These are phyloP conservation scores for Ganaspis brasiliensis DNA, from an alignment of 2,888 invertebrate genomes.

Conservation along the genomic window DNA sequence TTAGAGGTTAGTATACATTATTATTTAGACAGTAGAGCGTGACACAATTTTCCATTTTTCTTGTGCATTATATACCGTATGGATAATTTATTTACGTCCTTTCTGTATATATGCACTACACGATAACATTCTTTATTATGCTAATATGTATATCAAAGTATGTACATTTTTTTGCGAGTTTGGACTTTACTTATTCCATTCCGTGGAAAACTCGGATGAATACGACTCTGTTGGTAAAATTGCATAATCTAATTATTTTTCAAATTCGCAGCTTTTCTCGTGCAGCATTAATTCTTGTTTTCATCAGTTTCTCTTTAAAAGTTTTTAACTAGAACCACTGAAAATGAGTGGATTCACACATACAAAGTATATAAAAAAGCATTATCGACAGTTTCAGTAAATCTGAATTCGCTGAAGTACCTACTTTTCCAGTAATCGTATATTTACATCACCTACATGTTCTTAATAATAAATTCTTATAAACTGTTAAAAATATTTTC, in stretches of 20 bases:
- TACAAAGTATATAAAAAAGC: conserved; percentile 65
- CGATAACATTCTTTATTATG: conserved; percentile 54
- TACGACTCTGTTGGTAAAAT: conserved; percentile 8
- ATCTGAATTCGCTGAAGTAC: conserved; percentile 66
- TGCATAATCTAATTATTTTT: background rate
- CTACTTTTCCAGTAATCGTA: conserved; percentile 74
- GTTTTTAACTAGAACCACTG: conserved; percentile 50
- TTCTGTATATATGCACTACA: conserved; percentile 51
- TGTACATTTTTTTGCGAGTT: conserved; percentile 65
- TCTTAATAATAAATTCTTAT: conserved; percentile 25
- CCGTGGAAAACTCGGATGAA: conserved; percentile 43
- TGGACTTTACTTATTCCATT: conserved; percentile 39
- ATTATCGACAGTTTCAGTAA: conserved; percentile 74
- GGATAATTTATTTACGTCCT: conserved; percentile 44
- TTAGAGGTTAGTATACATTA: conserved; percentile 2
- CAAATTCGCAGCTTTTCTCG: background rate
- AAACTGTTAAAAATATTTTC: conserved; percentile 73
- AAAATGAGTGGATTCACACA: conserved; percentile 53
- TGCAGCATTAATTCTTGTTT: conserved; percentile 39
- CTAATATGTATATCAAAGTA: conserved; percentile 65
- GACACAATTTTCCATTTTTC: conserved; percentile 41
- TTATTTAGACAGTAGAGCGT: background rate
- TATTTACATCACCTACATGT: conserved; percentile 75
- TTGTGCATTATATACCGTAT: background rate
- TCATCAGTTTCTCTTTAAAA: conserved; percentile 60